Evolutionary conservation across 92 coral and sea anemone species (phyloP).

Genomic region (Isaurus tuberculatus): DNA sequence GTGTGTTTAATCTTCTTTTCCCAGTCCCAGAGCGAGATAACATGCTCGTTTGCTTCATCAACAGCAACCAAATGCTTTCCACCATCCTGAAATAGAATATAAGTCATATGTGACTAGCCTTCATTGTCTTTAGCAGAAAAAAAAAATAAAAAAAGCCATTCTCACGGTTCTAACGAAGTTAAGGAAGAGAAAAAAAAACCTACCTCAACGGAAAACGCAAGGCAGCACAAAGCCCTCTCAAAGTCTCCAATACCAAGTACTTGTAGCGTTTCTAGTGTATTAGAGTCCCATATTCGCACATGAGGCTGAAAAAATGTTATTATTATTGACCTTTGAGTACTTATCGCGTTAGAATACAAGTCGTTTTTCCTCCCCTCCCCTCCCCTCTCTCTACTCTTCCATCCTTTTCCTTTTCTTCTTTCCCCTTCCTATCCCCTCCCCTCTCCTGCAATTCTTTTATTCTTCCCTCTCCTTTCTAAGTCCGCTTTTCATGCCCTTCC

Average conservation of each 20-base stretch:
- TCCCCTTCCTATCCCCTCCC: no score
- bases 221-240: constrained; percentile 75
- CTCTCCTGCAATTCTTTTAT: no score
- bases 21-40: constrained; percentile 85
- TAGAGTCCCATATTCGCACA: constrained; percentile 75
- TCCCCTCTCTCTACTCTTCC: no score
- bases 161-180: not conserved
- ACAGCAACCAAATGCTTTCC: constrained; percentile 76
- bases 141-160: not conserved
- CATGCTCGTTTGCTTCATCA: constrained; percentile 82
- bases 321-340: no score
- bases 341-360: no score
- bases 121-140: not conserved
- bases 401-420: no score
- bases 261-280: constrained; percentile 72
- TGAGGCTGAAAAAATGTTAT: constrained; percentile 61
- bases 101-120: not conserved
- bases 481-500: no score
- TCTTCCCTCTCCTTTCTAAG: no score
- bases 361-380: no score
- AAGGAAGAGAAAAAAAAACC: not conserved
- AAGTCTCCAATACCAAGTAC: constrained; percentile 80
- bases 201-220: constrained; percentile 80
- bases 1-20: constrained; percentile 67
- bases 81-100: constrained; percentile 52